Conservation (phyloP, 1,140 invertebrate species). For the Oncopodura yosiiana region DNA sequence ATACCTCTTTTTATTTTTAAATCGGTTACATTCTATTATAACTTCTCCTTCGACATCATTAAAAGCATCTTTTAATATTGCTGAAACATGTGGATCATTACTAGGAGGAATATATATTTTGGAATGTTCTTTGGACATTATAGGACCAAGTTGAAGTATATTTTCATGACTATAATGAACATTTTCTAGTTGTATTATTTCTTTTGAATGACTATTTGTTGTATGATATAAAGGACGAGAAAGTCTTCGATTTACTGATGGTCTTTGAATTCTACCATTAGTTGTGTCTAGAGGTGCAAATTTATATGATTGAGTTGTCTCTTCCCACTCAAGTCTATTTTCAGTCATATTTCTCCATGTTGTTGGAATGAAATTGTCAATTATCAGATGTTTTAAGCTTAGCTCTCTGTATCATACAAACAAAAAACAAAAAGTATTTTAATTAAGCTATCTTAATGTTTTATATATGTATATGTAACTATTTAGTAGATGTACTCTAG, state of each 20-base stretch:
- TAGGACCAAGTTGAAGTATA: slow-evolving; percentile 25
- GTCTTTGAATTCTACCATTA: slow-evolving; percentile 13
- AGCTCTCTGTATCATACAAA: slow-evolving; percentile 23
- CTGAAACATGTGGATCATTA: slow-evolving; percentile 23
- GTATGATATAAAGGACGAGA: slow-evolving; percentile 18
- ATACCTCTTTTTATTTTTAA: slow-evolving; percentile 8
- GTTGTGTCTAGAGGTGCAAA: slow-evolving; percentile 16
- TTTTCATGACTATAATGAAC: slow-evolving; percentile 28
- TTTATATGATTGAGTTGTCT: slow-evolving; percentile 21
- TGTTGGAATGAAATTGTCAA: slow-evolving; percentile 33
- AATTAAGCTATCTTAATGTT: neutral
- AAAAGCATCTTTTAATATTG: slow-evolving; percentile 25
- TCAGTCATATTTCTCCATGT: slow-evolving; percentile 21
- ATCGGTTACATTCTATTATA: slow-evolving; percentile 22
- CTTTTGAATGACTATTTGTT: slow-evolving; percentile 10
- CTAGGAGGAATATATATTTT: slow-evolving; percentile 20
- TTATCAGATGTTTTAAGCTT: slow-evolving; percentile 24
- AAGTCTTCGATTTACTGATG: slow-evolving; percentile 19
- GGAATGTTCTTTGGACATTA: slow-evolving; percentile 11
- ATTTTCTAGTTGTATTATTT: slow-evolving; percentile 15
- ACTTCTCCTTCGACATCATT: slow-evolving; percentile 26
- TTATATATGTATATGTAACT: too few relatives aligned
- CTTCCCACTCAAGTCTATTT: slow-evolving; percentile 20
- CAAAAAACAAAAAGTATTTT: neutral
- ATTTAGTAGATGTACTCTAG: too few relatives aligned